phyloP scores from a whole-genome alignment of 1,140 invertebrate species.

The Lineus longissimus region DNA sequence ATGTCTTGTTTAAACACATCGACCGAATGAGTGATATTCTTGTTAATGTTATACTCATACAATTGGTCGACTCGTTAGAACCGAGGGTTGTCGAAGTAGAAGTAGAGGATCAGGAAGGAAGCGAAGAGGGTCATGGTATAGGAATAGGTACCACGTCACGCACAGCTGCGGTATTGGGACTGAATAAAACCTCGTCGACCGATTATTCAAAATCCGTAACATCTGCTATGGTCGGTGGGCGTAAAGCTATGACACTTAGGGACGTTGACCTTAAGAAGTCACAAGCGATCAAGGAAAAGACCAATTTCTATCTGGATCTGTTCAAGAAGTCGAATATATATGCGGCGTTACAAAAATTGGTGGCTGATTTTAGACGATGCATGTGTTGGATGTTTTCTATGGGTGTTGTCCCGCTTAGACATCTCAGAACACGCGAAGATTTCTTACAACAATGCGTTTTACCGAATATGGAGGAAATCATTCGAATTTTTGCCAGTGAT shows the following conservation, averaged over 20 bases:
- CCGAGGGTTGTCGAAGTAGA: slow-evolving; percentile 1
- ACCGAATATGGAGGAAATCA: neutral
- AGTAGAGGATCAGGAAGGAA: neutral
- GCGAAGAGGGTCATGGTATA: neutral
- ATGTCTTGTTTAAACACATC: slow-evolving; percentile 5
- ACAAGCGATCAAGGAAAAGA: slow-evolving; percentile 1
- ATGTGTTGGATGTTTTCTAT: slow-evolving; percentile 3
- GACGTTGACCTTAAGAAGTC: neutral
- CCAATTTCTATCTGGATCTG: slow-evolving; percentile 2
- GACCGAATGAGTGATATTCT: slow-evolving; percentile 3
- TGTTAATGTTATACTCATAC: neutral
- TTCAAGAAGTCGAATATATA: neutral
- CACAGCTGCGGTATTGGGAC: neutral
- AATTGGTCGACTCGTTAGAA: slow-evolving; percentile 6
- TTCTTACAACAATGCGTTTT: neutral
- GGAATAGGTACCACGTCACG: neutral
- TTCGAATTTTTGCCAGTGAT: slow-evolving; percentile 4
- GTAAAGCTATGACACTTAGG: neutral
- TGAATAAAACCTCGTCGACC: neutral
- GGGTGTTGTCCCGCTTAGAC: slow-evolving; percentile 5
- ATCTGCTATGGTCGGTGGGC: neutral
- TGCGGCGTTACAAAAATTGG: neutral
- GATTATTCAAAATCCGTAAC: slow-evolving; percentile 1
- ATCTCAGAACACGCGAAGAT: slow-evolving; percentile 5
- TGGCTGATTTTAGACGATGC: slow-evolving; percentile 1